Conservation (phyloP, 1,140 invertebrate species). For the Mactra quadrangularis region DNA sequence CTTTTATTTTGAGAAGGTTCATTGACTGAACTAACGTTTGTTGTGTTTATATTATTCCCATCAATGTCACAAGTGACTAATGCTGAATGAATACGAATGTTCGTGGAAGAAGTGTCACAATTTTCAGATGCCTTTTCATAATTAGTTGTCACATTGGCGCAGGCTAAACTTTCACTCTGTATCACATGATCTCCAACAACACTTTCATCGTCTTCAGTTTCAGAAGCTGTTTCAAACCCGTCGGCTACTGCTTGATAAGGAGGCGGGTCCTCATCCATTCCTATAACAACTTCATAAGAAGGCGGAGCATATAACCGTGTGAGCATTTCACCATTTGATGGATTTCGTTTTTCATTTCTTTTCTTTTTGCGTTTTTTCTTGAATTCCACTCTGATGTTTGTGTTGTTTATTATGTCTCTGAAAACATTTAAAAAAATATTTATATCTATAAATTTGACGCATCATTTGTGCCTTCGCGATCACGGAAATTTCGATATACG, state of each 20-base stretch:
- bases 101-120: neutral
- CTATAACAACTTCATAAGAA: conserved; percentile 54
- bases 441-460: too few species aligned
- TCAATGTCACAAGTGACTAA: conserved; percentile 47
- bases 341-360: neutral
- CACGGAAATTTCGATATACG: too few species aligned
- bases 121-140: neutral
- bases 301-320: conserved; percentile 54
- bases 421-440: neutral
- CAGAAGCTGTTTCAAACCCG: conserved; percentile 1
- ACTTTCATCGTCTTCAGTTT: conserved; percentile 11
- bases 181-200: conserved; percentile 3
- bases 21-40: neutral
- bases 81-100: neutral
- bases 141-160: neutral
- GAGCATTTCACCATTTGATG: conserved; percentile 13
- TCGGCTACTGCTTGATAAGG: conserved; percentile 35
- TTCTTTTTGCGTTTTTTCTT: conserved; percentile 47
- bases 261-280: conserved; percentile 50
- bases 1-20: neutral
- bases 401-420: conserved; percentile 30
- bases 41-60: conserved; percentile 16
- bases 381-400: conserved; percentile 38
- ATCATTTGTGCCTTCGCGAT: too few species aligned
- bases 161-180: neutral